Base-by-base conservation (phyloP, 2,888 invertebrate species). In the Pimpla rufipes region DNA sequence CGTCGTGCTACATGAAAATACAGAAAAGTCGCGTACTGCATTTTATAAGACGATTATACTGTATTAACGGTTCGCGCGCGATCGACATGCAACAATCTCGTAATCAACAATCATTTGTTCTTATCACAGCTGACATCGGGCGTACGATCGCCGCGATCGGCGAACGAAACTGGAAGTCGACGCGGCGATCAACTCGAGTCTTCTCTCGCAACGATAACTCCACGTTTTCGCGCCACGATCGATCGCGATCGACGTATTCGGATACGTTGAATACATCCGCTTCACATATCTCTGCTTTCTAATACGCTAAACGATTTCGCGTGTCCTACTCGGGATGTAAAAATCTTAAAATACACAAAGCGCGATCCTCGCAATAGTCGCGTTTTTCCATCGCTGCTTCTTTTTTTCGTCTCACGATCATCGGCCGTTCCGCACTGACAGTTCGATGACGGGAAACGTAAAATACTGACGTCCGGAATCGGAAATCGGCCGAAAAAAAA, bases 111-210 rank as follows among this genome's bases (percentile, higher is more conserved):
- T 67, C 23, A 62, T 78, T 62, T 71, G 42, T 74, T 78, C 81
- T 82, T 82, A 82, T 82, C 81, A 82, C 81, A 82, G 81, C 78
- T 82, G 73, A 78, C 66, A 82, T 68, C 52, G 78, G 74, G 57
- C 78, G 62, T 62, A 16, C 68, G 18, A 47, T 67, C 66, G 52
- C 29, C 62, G 18, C 57, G 68, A 62, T 55, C 10, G 11, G 21
- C 11, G 11, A 23, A 23, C 55, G 10, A 7, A n/a, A 45, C 55
- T 45, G 11, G 42, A 11, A 7, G 0, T 66, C 18, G 52, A 55
- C 11, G 37, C 64, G 40, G 29, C 75, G 45, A 76, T 55, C 52
- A 57, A 42, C 57, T 57, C 45, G 52, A 66, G 66, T 64, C 42
- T 79, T 68, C 3, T 68, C 3, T 45, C 42, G 64, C 42, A 55